These are phyloP conservation scores for Sterna hirundo DNA, from an alignment of 2,113 vertebrate genomes.

Conservation along the genomic window DNA sequence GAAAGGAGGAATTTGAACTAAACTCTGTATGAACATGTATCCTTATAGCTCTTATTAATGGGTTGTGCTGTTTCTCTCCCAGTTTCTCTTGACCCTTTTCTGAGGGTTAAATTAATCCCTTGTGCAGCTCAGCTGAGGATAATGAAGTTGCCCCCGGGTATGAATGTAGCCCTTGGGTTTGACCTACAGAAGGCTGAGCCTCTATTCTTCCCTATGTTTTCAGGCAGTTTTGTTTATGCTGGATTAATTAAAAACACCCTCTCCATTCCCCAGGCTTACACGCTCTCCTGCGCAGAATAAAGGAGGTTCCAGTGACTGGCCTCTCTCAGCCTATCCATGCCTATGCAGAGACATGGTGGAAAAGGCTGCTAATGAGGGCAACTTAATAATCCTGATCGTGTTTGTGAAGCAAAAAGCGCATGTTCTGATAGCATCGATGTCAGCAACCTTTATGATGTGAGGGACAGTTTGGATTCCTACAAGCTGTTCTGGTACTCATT, in stretches of 20 bases:
- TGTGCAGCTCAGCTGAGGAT: constrained; percentile 19
- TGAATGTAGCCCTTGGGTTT: not conserved
- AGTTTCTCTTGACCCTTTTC: constrained; percentile 23
- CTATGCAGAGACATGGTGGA: not conserved
- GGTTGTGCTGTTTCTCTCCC: not conserved
- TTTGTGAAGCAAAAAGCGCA: not conserved
- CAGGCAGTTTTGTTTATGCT: constrained; percentile 24
- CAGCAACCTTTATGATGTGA: not conserved
- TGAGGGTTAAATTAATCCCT: constrained; percentile 43
- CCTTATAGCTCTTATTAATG: not conserved
- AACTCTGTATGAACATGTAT: not conserved
- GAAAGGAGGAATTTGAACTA: not conserved
- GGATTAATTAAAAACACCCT: constrained; percentile 40
- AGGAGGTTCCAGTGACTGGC: not conserved
- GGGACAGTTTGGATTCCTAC: not conserved
- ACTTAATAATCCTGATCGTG: not conserved
- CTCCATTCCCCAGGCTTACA: not conserved
- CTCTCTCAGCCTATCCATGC: not conserved
- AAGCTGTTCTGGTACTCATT: not conserved
- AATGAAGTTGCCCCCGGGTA: constrained; percentile 3
- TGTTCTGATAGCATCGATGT: not conserved
- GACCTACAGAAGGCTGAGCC: constrained; percentile 16
- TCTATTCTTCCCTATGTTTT: not conserved
- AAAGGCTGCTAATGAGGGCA: not conserved
- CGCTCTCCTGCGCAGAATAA: not conserved